phyloP scores from a whole-genome alignment of 2,888 invertebrate genomes.

The Meteorus cinctellus region DNA sequence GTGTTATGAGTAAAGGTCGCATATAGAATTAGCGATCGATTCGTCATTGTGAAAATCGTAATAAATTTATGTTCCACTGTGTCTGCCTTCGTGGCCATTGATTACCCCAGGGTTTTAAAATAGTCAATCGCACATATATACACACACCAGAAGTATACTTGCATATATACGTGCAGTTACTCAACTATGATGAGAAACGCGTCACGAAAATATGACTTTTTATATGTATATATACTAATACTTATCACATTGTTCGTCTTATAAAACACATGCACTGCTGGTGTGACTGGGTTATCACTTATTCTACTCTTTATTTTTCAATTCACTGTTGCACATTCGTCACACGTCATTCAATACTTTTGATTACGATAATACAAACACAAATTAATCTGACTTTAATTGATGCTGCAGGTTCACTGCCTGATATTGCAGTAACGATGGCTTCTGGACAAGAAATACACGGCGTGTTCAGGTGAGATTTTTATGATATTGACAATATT shows the following conservation, averaged over 20 bases:
- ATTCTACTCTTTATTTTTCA: background rate
- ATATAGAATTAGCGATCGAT: conserved; percentile 15
- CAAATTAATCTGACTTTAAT: background rate
- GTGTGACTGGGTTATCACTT: background rate
- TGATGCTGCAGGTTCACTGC: conserved; percentile 60
- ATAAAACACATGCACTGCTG: background rate
- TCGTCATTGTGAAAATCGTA: background rate
- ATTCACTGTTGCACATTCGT: background rate
- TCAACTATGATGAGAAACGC: background rate
- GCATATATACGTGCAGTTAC: background rate
- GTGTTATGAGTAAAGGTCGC: background rate
- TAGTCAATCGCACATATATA: conserved; percentile 8
- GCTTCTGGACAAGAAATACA: conserved; percentile 65
- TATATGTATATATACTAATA: background rate
- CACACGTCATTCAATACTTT: background rate
- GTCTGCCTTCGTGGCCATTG: background rate
- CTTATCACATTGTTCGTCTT: background rate
- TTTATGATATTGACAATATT: background rate
- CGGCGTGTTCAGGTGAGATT: conserved; percentile 62
- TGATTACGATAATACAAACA: background rate
- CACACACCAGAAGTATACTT: background rate
- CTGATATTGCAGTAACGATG: conserved; percentile 66
- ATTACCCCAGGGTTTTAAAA: conserved; percentile 9
- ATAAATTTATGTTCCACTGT: conserved; percentile 6
- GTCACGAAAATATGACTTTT: background rate